Conservation (phyloP, 2,797 vertebrate species). For the Oreortyx pictus region DNA sequence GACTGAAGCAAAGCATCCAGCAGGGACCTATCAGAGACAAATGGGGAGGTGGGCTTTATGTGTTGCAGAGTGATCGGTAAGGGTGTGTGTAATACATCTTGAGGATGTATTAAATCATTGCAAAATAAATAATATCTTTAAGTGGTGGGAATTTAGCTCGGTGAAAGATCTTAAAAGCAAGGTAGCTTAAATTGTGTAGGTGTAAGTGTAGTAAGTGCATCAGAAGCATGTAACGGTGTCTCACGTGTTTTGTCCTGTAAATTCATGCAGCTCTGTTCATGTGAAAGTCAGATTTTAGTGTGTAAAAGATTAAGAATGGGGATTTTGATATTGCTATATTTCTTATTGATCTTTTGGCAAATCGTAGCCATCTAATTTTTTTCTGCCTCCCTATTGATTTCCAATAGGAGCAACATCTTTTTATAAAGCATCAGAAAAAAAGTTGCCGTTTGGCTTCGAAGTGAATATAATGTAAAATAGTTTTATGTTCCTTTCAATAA, state of each 20-base stretch:
- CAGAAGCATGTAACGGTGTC: background rate
- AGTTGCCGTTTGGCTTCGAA: slow-evolving; percentile 69
- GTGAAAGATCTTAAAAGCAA: background rate
- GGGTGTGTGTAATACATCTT: background rate
- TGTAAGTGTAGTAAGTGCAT: rapidly evolving
- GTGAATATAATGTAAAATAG: slow-evolving; percentile 65
- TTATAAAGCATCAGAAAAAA: slow-evolving; percentile 67
- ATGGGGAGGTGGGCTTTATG: rapidly evolving
- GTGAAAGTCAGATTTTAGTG: background rate
- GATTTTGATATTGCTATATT: slow-evolving; percentile 67
- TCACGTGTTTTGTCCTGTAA: background rate
- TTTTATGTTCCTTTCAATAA: slow-evolving; percentile 67
- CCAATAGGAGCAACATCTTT: slow-evolving; percentile 69
- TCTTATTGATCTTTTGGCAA: slow-evolving; percentile 81
- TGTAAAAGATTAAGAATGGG: slow-evolving; percentile 4
- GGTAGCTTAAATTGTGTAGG: background rate
- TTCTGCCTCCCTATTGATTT: slow-evolving; percentile 82
- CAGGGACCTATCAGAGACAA: background rate
- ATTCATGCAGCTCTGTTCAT: background rate
- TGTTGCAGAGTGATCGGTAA: background rate
- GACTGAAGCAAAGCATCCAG: background rate
- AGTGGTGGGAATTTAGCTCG: background rate
- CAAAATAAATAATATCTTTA: background rate
- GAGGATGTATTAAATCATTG: background rate
- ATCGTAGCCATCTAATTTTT: slow-evolving; percentile 82